Evolutionary conservation across 2,113 vertebrate genomes (phyloP).

Genomic region (Pandion haliaetus): DNA sequence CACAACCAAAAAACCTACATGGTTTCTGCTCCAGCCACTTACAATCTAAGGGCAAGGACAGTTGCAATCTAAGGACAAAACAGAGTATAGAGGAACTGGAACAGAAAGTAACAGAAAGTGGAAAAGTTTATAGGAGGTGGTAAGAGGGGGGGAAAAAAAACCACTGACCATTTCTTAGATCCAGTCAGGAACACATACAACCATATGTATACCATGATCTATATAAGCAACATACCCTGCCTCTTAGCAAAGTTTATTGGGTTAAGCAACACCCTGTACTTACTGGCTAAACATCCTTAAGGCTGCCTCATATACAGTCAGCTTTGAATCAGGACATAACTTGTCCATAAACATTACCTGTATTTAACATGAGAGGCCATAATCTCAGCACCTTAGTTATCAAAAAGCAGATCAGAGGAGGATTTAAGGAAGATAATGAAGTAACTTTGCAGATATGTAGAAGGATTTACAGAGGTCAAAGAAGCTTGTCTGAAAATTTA

Average conservation of each 20-base stretch:
- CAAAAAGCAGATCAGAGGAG: not conserved
- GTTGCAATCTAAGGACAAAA: not conserved
- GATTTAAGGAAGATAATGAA: not conserved
- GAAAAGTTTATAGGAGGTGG: not conserved
- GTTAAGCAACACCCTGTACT: not conserved
- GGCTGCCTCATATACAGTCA: not conserved
- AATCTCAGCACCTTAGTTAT: not conserved
- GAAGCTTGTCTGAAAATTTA: not conserved
- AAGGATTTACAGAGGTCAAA: not conserved
- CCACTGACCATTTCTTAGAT: not conserved
- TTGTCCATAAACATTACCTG: not conserved
- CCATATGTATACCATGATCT: not conserved
- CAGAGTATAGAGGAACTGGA: not conserved
- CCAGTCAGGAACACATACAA: not conserved
- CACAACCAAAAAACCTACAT: not conserved
- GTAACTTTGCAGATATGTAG: not conserved
- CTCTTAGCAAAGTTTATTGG: not conserved
- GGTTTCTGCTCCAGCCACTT: not conserved
- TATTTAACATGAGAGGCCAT: not conserved
- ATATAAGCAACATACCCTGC: not conserved
- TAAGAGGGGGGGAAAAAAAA: accelerated
- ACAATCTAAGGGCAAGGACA: not conserved
- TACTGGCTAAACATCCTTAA: not conserved
- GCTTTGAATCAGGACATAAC: not conserved
- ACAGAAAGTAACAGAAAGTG: not conserved